Base-by-base conservation (phyloP, 37 sponge, comb jelly and placozoan species). In the Crambe crambe region DNA sequence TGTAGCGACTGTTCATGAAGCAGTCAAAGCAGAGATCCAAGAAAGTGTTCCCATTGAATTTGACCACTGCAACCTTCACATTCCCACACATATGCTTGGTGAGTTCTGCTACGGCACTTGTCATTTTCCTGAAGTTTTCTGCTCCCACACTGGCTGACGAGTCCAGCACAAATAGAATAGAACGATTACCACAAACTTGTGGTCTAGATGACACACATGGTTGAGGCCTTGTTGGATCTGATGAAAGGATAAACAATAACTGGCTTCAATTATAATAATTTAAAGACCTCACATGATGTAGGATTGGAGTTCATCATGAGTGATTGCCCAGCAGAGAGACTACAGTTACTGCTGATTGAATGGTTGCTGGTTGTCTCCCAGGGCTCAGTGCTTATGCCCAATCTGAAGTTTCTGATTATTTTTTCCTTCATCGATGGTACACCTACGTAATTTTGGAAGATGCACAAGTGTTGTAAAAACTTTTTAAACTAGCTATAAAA, bases 1-100 rank as follows among this genome's bases (percentile, higher is more conserved):
- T 47, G 12, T 47, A 30, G 12, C 32, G 2, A 17, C 32, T 31
- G 32, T 31, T 35, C 31, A 54, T 35, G 8, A 36, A 75, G 31
- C 56, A 44, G 37, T 75, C 54, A 32, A 75, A 75, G 23, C 75
- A 75, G 34, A 75, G 58, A 34, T 75, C 75, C 58, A 57, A n/a
- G 17, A 25, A 4, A 12, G 9, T 15, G 5, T 1, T 32, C 21
- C 32, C 15, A 23, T 31, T 34, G 36, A 75, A 75, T 58, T 54
- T 75, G 39, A 58, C 54, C 1, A 59, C 20, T 37, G 75, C 75
- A 15, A 75, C 38, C 8, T 58, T 29, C 8, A 58, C 29, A 18
- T 44, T 20, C 5, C 39, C 39, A 37, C 75, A 75, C 23, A 75
- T 27, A 15, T 54, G 23, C 21, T 54, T 29, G 0, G 29, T 29